Conservation (phyloP, 2,797 vertebrate genomes). For the Tadarida brasiliensis region DNA sequence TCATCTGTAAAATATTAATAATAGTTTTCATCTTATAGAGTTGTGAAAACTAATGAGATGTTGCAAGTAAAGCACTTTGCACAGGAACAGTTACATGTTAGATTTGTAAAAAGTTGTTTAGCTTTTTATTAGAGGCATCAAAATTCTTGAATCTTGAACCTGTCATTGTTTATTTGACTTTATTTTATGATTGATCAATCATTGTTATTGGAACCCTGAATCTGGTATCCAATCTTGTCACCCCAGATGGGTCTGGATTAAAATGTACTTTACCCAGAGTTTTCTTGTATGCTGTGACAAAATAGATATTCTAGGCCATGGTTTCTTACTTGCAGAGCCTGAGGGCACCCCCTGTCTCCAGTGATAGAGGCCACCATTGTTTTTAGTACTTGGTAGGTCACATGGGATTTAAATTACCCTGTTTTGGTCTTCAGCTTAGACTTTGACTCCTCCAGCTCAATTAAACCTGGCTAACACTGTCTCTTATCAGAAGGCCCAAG, state of each 20-base stretch:
- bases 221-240: not conserved
- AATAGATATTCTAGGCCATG: not conserved
- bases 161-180: not conserved
- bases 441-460: not conserved
- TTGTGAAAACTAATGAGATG: slow-evolving; percentile 47
- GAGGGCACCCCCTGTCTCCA: not conserved
- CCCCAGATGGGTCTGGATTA: not conserved
- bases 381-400: not conserved
- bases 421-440: not conserved
- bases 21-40: slow-evolving; percentile 30
- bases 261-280: not conserved
- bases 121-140: slow-evolving; percentile 37
- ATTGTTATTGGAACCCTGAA: not conserved
- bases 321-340: not conserved
- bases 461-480: not conserved
- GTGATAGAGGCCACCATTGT: not conserved
- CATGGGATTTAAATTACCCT: not conserved
- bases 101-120: not conserved
- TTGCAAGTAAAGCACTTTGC: not conserved
- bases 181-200: not conserved
- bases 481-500: not conserved
- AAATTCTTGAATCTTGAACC: slow-evolving; percentile 29
- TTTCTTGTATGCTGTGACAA: not conserved
- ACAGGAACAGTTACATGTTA: not conserved
- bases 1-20: slow-evolving; percentile 61